Conservation (phyloP, 64 coral and sea anemone species). For the Acropora yongei region DNA sequence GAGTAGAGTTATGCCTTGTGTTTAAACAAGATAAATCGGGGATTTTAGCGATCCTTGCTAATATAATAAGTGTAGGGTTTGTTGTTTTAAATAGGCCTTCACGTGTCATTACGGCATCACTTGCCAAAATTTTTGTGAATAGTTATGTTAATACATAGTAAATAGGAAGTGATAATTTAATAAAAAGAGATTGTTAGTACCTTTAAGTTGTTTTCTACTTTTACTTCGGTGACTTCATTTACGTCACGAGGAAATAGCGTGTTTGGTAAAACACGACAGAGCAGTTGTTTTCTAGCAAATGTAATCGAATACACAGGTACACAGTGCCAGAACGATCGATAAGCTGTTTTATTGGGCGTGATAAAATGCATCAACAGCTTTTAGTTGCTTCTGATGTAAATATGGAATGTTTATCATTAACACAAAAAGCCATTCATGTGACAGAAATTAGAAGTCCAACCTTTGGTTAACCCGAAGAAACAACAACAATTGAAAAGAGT, state of each 20-base stretch:
- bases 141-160: constrained; percentile 1
- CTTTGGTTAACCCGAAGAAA: no score
- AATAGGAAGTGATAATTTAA: constrained; percentile 3
- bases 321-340: not conserved
- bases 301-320: no score
- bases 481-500: no score
- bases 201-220: not conserved
- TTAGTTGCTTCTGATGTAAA: no score
- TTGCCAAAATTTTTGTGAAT: constrained; percentile 20
- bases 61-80: not conserved
- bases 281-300: no score
- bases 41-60: not conserved
- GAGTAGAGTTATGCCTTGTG: not conserved
- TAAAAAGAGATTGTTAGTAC: not conserved
- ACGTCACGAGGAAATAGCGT: not conserved
- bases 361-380: no score
- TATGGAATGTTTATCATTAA: no score
- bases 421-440: no score
- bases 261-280: no score
- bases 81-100: constrained; percentile 20
- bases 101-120: not conserved
- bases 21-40: not conserved
- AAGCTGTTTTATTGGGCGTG: not conserved
- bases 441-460: no score
- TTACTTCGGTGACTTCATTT: not conserved